Percentiles rank a stretch among this genome's conserved stretches.
phyloP scores from a whole-genome alignment of 2,888 invertebrate species.

The Luffia ferchaultella region DNA sequence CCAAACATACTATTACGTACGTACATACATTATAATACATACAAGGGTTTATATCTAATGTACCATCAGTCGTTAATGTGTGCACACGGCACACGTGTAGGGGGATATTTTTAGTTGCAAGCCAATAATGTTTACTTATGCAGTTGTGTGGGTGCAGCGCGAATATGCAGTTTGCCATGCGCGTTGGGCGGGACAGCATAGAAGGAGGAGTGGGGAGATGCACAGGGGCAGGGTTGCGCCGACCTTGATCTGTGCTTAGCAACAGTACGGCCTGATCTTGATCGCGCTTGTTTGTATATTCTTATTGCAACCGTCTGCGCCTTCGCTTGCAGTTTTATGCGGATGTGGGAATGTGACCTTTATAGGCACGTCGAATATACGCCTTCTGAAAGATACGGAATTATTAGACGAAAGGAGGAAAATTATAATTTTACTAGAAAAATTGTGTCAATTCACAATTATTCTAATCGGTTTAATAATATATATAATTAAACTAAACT shows the following conservation, averaged over 20 bases:
- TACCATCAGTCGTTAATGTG: background rate
- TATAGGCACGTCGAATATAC: constrained; percentile 12
- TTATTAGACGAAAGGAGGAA: background rate
- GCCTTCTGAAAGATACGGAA: background rate
- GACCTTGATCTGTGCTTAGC: constrained; percentile 59
- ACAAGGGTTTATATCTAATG: background rate
- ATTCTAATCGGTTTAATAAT: too few species aligned
- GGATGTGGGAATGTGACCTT: constrained; percentile 27
- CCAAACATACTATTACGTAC: constrained; percentile 11
- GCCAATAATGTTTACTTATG: constrained; percentile 7
- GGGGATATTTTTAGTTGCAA: constrained; percentile 14
- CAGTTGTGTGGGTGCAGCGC: constrained; percentile 18
- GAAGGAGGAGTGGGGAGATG: constrained; percentile 11
- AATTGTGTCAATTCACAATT: too few species aligned
- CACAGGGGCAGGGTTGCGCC: constrained; percentile 45
- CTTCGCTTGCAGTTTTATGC: constrained; percentile 29
- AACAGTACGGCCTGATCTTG: constrained; percentile 45
- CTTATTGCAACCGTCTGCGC: constrained; percentile 48
- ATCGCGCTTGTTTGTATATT: constrained; percentile 30
- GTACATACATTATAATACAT: constrained; percentile 6
- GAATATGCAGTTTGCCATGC: constrained; percentile 35
- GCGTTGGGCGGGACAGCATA: constrained; percentile 23
- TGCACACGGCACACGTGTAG: constrained; percentile 10
- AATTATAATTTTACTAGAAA: too few species aligned
- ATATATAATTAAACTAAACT: too few species aligned